Conservation (phyloP, 2,797 vertebrate species). For the Acridotheres tristis region DNA sequence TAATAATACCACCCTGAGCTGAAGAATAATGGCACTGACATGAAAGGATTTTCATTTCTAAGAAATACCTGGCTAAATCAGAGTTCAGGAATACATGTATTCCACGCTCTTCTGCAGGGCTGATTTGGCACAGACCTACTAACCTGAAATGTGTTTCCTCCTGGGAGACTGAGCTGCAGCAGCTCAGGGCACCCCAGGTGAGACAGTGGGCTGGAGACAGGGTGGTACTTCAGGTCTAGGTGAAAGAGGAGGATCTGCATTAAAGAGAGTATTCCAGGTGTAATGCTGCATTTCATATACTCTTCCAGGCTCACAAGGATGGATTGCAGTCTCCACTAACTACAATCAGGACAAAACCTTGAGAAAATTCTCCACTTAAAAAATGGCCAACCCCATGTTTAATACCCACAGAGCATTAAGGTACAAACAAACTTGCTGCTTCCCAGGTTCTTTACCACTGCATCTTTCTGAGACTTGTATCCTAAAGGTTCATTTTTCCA, state of each 20-base stretch:
- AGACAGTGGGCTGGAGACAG: not conserved
- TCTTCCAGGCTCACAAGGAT: not conserved
- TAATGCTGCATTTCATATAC: not conserved
- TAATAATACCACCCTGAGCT: not conserved
- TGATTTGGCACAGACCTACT: not conserved
- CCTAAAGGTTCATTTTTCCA: constrained; percentile 30
- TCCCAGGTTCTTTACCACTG: not conserved
- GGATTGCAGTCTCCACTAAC: not conserved
- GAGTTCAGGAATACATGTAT: not conserved
- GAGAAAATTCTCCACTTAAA: not conserved
- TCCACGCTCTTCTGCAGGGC: not conserved
- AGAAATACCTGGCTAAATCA: not conserved
- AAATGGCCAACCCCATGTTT: not conserved
- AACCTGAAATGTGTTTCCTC: not conserved
- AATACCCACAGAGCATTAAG: not conserved
- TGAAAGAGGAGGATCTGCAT: not conserved
- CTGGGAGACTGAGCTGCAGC: not conserved
- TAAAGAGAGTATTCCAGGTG: not conserved
- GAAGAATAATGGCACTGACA: not conserved
- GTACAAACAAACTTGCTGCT: not conserved
- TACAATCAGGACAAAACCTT: not conserved
- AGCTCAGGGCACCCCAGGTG: not conserved
- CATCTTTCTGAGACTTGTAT: not conserved
- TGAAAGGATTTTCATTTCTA: constrained; percentile 25
- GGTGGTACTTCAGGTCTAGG: not conserved